Base-by-base conservation (phyloP, 2,888 invertebrate genomes). In the Hyppa rectilinea region DNA sequence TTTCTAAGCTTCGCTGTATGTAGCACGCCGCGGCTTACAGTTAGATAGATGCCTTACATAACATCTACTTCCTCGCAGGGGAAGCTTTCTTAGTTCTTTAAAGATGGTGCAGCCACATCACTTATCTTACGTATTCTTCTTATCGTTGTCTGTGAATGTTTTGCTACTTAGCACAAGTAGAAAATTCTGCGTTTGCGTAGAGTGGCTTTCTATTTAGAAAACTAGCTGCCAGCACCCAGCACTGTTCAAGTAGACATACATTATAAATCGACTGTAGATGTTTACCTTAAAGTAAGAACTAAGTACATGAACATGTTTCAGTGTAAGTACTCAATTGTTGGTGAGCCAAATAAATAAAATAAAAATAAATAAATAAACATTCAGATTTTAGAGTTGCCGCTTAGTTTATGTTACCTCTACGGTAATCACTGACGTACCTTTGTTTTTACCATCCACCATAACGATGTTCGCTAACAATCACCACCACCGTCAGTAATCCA, bases 1-100 rank as follows among this genome's bases (percentile, higher is more conserved):
- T 75, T 75, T 72, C 76, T 59, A 58, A 58, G 76, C 50, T 43
- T 55, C 47, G 43, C 20, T 31, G 2, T n/a, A 38, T 14, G 66
- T 36, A 50, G 75, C 52, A 14, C 73, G 73, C 4, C 23, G 72
- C 40, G 47, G 5, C 34, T 20, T 34, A 23, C 2, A 36, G 36
- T 12, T 12, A 36, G 47, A 6, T 6, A n/a, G 31, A 34, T 26
- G 34, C 6, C 20, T 76, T 59, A 38, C 47, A 17, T 53, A 75
- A 69, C 50, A 12, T 23, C 17, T 9, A 40, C 45, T 68, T 75
- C 72, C 72, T 73, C n/a, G 29, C 50, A 9, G 9, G 38, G 38
- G 12, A 12, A 72, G 75, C 67, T 72, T 66, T 66, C 55, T 67
- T 53, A 47, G 52, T 58, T 59, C 6, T 45, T 38, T 36, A 64